A percentile compares a stretch with the other conserved stretches of the same genome.
Evolutionary conservation across 2,797 vertebrate species (phyloP).

Genomic region (Petrocephalus schoutedeni): DNA sequence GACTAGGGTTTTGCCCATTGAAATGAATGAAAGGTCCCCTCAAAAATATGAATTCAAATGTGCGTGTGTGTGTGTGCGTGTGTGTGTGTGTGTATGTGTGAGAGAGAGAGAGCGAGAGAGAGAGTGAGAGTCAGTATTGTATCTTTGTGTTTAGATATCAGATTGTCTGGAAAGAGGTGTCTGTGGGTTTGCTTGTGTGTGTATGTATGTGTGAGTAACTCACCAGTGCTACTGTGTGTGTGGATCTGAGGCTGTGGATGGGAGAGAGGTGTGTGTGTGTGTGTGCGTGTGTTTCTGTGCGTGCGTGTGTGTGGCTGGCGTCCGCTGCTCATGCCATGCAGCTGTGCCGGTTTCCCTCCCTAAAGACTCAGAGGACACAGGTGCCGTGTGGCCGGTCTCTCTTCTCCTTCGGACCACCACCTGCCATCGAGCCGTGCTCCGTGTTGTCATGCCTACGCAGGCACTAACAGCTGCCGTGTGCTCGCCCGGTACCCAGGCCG

Average conservation of each 20-base stretch:
- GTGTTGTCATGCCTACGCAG: background rate
- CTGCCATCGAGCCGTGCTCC: background rate
- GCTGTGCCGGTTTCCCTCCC: conserved; percentile 38
- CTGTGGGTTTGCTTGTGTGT: too few species aligned
- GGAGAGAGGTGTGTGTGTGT: conserved; percentile 7
- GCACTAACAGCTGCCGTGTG: background rate
- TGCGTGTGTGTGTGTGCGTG: background rate
- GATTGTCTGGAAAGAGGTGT: too few species aligned
- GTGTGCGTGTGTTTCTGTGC: background rate
- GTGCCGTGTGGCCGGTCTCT: background rate
- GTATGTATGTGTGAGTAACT: background rate
- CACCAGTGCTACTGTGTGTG: background rate
- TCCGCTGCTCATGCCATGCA: conserved; percentile 34
- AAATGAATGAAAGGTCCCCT: too few species aligned
- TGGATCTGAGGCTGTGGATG: background rate
- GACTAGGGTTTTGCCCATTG: too few species aligned
- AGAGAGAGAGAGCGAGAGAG: background rate
- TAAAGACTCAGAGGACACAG: conserved; percentile 27
- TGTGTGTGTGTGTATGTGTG: background rate
- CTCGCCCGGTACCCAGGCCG: background rate
- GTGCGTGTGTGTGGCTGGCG: background rate
- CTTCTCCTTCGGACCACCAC: background rate
- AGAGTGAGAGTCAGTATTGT: too few species aligned
- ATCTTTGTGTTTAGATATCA: too few species aligned
- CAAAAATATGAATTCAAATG: too few species aligned